Conservation (phyloP, 2,113 vertebrate genomes). For the Synodontis membranacea region DNA sequence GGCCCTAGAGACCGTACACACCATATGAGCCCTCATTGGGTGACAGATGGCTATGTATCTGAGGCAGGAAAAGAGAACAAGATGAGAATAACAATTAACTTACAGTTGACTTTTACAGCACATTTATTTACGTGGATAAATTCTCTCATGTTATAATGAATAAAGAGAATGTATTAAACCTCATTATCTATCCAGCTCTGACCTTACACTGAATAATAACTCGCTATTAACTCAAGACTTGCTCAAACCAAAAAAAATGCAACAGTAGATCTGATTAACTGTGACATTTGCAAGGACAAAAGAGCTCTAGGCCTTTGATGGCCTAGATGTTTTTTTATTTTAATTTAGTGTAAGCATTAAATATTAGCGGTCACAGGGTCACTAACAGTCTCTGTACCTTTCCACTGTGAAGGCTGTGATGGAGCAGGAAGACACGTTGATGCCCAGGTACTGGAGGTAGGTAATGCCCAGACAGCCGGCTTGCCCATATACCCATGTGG, state of each 20-base stretch:
- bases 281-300: not conserved
- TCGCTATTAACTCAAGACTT: conserved; percentile 1
- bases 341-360: not conserved
- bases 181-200: not conserved
- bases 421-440: conserved; percentile 80
- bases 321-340: not conserved
- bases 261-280: not conserved
- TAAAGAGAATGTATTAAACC: not conserved
- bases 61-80: not conserved
- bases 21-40: conserved; percentile 74
- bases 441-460: conserved; percentile 82
- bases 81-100: not conserved
- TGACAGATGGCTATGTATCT: conserved; percentile 82
- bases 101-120: not conserved
- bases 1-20: conserved; percentile 77
- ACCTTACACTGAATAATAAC: not conserved
- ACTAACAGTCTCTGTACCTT: conserved; percentile 66
- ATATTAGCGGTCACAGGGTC: not conserved
- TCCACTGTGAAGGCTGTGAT: conserved; percentile 80
- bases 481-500: conserved; percentile 76
- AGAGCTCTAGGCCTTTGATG: not conserved
- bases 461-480: conserved; percentile 76
- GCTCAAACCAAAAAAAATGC: conserved; percentile 2
- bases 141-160: not conserved
- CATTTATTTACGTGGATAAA: not conserved